A percentile compares a stretch with the other conserved stretches of the same genome.
These are phyloP conservation scores for Dasyprocta punctata DNA, from an alignment of 2,113 vertebrate genomes.

Conservation along the genomic window DNA sequence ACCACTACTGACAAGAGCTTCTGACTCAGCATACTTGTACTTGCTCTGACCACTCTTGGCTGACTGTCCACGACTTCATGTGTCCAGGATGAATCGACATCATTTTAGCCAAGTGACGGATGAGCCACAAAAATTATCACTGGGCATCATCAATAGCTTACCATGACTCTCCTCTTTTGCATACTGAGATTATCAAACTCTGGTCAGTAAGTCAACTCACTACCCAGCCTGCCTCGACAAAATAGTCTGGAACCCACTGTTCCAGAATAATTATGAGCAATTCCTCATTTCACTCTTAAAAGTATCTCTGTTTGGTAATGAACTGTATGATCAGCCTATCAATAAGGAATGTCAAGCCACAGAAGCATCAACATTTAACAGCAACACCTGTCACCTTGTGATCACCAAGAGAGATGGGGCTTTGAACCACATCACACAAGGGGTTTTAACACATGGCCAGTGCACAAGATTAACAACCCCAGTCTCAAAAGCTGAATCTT, in stretches of 20 bases:
- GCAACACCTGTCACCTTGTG: background rate
- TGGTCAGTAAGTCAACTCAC: background rate
- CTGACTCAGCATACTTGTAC: conserved; percentile 84
- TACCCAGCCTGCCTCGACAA: background rate
- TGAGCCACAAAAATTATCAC: conserved; percentile 64
- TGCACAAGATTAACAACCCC: no score
- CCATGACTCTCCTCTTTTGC: background rate
- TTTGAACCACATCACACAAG: background rate
- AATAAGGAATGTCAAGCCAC: background rate
- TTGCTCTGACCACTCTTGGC: conserved; percentile 75
- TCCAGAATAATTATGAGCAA: background rate
- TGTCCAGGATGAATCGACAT: conserved; percentile 69
- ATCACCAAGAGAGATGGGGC: background rate
- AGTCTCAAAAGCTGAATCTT: background rate
- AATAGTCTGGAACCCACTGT: background rate
- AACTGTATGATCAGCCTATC: background rate
- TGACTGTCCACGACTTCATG: conserved; percentile 77
- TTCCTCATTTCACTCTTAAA: background rate
- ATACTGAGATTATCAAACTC: background rate
- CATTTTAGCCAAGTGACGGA: conserved; percentile 37
- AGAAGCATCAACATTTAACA: background rate
- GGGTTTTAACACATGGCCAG: background rate
- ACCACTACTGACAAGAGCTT: conserved; percentile 75
- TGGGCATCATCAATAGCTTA: conserved; percentile 36
- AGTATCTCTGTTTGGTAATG: background rate